Conservation (phyloP, 2,113 vertebrate species). For the Mesembrinibis cayennensis region DNA sequence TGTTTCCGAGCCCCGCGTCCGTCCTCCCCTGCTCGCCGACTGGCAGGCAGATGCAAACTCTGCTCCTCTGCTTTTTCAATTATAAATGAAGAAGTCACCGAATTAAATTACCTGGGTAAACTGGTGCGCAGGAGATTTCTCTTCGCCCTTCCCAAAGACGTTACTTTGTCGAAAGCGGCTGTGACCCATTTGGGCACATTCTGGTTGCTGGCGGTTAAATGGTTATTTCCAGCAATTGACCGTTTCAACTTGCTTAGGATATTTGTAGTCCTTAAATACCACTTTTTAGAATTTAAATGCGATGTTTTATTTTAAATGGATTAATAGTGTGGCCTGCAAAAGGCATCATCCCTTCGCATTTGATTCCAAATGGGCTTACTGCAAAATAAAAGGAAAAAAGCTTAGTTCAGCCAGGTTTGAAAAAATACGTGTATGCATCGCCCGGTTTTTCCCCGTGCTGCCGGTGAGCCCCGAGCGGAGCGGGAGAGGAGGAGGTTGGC, state of each 20-base stretch:
- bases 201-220: neutral
- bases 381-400: neutral
- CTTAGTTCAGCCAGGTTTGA: neutral
- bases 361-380: neutral
- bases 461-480: neutral
- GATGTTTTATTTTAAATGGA: neutral
- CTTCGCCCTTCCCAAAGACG: neutral
- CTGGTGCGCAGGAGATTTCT: neutral
- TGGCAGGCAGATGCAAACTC: neutral
- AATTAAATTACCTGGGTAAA: neutral
- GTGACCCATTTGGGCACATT: neutral
- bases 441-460: neutral
- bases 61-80: neutral
- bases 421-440: accelerated
- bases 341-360: neutral
- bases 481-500: neutral
- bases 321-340: neutral
- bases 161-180: neutral
- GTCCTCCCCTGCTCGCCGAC: accelerated
- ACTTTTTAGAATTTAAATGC: neutral
- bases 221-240: neutral
- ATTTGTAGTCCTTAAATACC: neutral
- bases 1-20: neutral
- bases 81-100: neutral
- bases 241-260: accelerated